Percentiles rank a stretch among this genome's conserved stretches.
phyloP scores from a whole-genome alignment of 2,113 vertebrate genomes.

The Paratilapia polleni region DNA sequence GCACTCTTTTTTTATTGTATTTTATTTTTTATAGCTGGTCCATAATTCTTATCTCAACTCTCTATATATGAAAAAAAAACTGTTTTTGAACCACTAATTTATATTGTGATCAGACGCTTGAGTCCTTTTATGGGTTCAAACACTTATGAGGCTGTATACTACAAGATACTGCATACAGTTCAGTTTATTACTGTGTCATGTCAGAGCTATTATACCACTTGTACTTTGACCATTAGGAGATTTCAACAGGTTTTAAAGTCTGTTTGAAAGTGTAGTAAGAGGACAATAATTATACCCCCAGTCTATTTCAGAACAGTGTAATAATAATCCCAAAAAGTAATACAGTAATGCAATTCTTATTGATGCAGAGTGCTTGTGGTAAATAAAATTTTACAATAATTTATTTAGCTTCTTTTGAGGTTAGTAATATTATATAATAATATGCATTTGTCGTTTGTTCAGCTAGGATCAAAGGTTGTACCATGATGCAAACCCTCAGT shows the following conservation, averaged over 20 bases:
- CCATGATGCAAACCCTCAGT: slow-evolving; percentile 7
- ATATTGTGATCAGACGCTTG: neutral
- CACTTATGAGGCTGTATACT: neutral
- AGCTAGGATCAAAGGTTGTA: slow-evolving; percentile 25
- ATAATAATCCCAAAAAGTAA: neutral
- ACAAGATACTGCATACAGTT: neutral
- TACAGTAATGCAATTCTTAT: neutral
- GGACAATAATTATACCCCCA: neutral
- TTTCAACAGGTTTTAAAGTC: neutral
- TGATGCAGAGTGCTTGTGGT: neutral
- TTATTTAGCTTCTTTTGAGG: neutral
- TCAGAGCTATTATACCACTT: neutral
- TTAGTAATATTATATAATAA: neutral
- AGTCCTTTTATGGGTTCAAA: neutral
- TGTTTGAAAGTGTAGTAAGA: neutral
- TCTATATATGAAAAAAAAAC: neutral
- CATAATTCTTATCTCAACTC: neutral
- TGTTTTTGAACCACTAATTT: neutral
- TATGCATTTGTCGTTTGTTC: neutral
- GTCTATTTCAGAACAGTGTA: neutral
- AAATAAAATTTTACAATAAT: neutral
- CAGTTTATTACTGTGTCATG: neutral
- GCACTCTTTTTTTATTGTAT: no score
- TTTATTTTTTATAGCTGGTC: neutral
- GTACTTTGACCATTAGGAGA: neutral